Evolutionary conservation across 1,140 invertebrate species (phyloP).

Genomic region (Olivierus martensii): DNA sequence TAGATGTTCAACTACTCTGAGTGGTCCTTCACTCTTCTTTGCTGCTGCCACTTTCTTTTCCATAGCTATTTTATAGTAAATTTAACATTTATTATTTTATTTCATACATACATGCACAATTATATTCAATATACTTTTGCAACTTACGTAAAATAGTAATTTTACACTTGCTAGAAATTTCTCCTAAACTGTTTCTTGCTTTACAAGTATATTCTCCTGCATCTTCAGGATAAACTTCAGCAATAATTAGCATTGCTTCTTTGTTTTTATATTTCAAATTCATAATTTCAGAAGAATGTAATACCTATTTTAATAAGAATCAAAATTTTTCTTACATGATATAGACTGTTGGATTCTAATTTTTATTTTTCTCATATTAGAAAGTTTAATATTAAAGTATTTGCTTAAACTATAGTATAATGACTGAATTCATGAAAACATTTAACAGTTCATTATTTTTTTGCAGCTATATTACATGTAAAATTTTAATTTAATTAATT

Average conservation of each 20-base stretch:
- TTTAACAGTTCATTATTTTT: too few relatives aligned
- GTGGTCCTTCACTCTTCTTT: conserved; percentile 6
- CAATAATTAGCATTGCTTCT: conserved; percentile 66
- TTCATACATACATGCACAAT: neutral
- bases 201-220: conserved; percentile 75
- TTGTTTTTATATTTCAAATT: conserved; percentile 83
- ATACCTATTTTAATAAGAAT: conserved; percentile 19
- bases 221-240: conserved; percentile 87
- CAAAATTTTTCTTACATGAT: neutral
- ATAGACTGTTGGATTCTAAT: too few relatives aligned
- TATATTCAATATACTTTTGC: too few relatives aligned
- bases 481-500: too few relatives aligned
- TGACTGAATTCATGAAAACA: too few relatives aligned
- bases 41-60: conserved; percentile 27
- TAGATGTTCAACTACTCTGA: conserved; percentile 19
- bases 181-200: conserved; percentile 78
- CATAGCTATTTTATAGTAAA: conserved; percentile 38
- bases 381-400: too few relatives aligned
- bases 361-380: too few relatives aligned
- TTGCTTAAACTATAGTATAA: too few relatives aligned
- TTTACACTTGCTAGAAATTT: conserved; percentile 65
- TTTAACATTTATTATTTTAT: too few relatives aligned
- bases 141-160: conserved; percentile 48
- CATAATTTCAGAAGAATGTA: conserved; percentile 66
- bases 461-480: too few relatives aligned